Conservation (phyloP, 2,888 invertebrate species). For the Cheilosia urbana region DNA sequence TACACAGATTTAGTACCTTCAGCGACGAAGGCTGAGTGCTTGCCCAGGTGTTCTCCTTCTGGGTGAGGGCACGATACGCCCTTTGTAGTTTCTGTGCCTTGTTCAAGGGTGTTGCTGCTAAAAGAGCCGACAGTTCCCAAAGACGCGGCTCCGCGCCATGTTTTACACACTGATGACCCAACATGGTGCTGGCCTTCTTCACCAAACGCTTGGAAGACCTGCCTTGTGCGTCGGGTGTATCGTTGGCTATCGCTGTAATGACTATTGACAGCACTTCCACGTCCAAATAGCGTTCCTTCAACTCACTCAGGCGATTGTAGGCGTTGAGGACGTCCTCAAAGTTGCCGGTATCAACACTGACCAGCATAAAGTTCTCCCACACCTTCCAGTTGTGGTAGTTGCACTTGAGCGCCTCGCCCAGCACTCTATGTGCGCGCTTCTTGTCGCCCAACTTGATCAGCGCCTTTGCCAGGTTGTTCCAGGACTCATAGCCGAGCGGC, state of each 20-base stretch:
- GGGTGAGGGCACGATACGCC: constrained; percentile 90
- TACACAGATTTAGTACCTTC: constrained; percentile 87
- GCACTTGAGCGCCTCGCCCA: constrained; percentile 95
- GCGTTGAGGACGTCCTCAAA: constrained; percentile 94
- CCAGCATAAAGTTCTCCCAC: constrained; percentile 97
- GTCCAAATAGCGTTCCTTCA: constrained; percentile 93
- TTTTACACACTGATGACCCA: constrained; percentile 82
- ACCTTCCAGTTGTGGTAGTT: constrained; percentile 96
- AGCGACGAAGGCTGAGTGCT: constrained; percentile 86
- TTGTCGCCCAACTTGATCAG: constrained; percentile 95
- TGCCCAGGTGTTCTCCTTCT: constrained; percentile 86
- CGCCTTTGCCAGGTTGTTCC: constrained; percentile 98
- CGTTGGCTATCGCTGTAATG: constrained; percentile 88
- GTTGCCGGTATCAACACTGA: constrained; percentile 93
- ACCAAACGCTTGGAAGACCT: constrained; percentile 83
- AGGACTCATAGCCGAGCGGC: constrained; percentile 95
- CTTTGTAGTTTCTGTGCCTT: constrained; percentile 90
- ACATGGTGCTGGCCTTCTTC: constrained; percentile 80
- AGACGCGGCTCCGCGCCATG: constrained; percentile 88
- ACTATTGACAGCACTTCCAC: constrained; percentile 89
- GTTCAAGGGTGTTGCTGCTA: constrained; percentile 86
- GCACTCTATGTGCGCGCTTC: constrained; percentile 91
- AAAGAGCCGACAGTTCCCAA: constrained; percentile 92
- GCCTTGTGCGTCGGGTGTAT: constrained; percentile 87
- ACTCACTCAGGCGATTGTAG: constrained; percentile 92